phyloP scores from a whole-genome alignment of 2,888 invertebrate genomes.

The Drosophila cognata region DNA sequence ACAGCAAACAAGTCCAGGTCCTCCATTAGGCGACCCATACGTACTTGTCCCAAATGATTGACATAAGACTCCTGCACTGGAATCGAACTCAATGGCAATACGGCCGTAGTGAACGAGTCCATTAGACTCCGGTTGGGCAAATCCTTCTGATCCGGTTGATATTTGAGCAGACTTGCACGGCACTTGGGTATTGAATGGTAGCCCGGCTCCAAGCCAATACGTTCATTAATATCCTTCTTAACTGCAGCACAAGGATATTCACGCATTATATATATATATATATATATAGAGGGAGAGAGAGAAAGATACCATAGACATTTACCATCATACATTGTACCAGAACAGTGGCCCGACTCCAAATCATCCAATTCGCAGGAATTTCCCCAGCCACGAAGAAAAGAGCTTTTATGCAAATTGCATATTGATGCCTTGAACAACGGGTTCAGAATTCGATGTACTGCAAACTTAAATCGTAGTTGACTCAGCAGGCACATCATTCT shows the following conservation, averaged over 20 bases:
- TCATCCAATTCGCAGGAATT: conserved; percentile 21
- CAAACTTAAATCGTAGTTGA: background rate
- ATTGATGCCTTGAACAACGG: background rate
- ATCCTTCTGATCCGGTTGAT: conserved; percentile 86
- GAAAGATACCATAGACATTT: conserved; percentile 1
- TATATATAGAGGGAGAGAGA: background rate
- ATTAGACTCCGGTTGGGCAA: conserved; percentile 88
- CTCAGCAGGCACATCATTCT: conserved; percentile 18
- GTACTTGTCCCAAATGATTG: conserved; percentile 87
- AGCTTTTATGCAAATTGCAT: background rate
- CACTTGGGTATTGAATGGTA: conserved; percentile 85
- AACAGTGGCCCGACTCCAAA: conserved; percentile 44
- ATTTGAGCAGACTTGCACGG: conserved; percentile 86
- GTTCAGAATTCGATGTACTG: background rate
- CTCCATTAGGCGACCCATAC: conserved; percentile 90
- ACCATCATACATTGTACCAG: conserved; percentile 62
- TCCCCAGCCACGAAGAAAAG: background rate
- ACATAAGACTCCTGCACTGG: conserved; percentile 88
- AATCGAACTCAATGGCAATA: conserved; percentile 88
- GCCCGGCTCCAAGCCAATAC: conserved; percentile 75
- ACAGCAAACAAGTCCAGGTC: conserved; percentile 93
- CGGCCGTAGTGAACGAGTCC: conserved; percentile 88
- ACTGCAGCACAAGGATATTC: conserved; percentile 49
- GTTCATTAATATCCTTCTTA: conserved; percentile 66
- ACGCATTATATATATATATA: background rate